Percentiles rank a stretch among this genome's conserved stretches.
These are phyloP conservation scores for Fratercula arctica DNA, from an alignment of 2,797 vertebrate genomes.

Conservation along the genomic window DNA sequence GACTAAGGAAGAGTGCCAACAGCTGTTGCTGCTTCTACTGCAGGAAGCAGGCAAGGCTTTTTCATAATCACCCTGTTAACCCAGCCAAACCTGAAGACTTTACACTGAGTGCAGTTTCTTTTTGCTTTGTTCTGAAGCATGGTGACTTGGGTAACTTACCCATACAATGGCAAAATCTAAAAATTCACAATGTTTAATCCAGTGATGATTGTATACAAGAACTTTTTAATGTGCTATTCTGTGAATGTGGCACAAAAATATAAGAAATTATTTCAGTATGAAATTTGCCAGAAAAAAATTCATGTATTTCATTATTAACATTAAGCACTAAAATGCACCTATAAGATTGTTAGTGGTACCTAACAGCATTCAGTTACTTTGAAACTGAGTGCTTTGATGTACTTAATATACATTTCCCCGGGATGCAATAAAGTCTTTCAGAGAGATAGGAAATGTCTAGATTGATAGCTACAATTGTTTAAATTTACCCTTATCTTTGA, in stretches of 20 bases:
- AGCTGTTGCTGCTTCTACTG: background rate
- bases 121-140: background rate
- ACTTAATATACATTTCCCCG: constrained; percentile 34
- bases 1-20: background rate
- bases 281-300: background rate
- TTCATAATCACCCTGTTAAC: background rate
- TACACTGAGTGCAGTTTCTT: background rate
- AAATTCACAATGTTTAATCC: background rate
- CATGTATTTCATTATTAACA: constrained; percentile 11
- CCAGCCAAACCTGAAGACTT: background rate
- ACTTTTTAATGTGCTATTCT: background rate
- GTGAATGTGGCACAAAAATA: background rate
- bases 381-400: constrained; percentile 33
- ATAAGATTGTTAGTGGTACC: background rate
- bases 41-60: background rate
- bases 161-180: background rate
- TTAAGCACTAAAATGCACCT: background rate
- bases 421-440: constrained; percentile 23
- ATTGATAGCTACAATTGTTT: constrained; percentile 54
- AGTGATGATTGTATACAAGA: background rate
- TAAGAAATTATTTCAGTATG: background rate
- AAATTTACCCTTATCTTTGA: constrained; percentile 26
- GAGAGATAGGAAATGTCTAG: constrained; percentile 24
- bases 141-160: background rate
- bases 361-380: constrained; percentile 13